Conservation (phyloP, 2,888 invertebrate genomes). For the Tipula confusa region DNA sequence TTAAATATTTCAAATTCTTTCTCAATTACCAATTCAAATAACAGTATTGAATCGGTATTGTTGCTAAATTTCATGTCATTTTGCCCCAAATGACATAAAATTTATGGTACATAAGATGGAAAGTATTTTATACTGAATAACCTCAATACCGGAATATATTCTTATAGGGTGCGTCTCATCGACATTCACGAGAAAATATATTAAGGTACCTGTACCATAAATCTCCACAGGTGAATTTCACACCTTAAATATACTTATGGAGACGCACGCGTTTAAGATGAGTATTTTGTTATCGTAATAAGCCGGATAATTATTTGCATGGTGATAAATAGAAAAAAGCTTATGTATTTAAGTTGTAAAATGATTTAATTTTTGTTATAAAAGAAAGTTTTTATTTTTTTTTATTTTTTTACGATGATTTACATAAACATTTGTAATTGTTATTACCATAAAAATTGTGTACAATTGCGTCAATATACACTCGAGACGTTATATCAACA, state of each 20-base stretch:
- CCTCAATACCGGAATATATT: background rate
- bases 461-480: background rate
- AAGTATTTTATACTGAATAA: background rate
- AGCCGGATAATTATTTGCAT: background rate
- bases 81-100: background rate
- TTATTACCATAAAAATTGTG: background rate
- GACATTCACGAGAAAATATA: too few species aligned
- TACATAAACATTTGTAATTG: background rate
- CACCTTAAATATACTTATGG: background rate
- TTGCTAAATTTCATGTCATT: background rate
- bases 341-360: background rate
- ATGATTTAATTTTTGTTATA: conserved; percentile 20
- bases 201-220: too few species aligned
- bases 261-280: background rate
- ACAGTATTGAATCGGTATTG: too few species aligned
- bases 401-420: background rate
- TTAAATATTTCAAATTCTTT: background rate
- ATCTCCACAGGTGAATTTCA: background rate
- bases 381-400: background rate
- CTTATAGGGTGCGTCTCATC: background rate
- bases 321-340: background rate
- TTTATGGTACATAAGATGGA: background rate
- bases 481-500: background rate
- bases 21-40: background rate
- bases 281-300: background rate